Percentiles rank a stretch among this genome's conserved stretches.
phyloP scores from a whole-genome alignment of 2,888 invertebrate species.

The Alsophila aescularia region DNA sequence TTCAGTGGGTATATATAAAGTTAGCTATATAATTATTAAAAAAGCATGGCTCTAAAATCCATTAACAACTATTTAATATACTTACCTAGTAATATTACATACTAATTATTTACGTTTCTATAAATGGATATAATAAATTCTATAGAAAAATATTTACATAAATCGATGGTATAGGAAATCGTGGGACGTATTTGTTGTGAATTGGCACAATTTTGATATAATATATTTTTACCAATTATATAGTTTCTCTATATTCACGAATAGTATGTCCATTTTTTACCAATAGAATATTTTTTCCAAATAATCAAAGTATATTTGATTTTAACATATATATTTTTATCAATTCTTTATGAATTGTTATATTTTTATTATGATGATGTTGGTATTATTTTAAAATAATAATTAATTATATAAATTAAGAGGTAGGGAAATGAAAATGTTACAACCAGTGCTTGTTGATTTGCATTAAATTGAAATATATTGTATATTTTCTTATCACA shows the following conservation, averaged over 20 bases:
- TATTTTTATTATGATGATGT: no score
- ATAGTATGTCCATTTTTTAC: conserved; percentile 11
- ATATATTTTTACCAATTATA: conserved; percentile 27
- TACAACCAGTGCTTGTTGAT: no score
- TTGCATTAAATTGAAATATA: no score
- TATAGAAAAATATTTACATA: conserved; percentile 67
- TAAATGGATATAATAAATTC: conserved; percentile 60
- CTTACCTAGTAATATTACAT: conserved; percentile 31
- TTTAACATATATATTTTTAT: neutral
- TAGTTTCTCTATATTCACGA: conserved; percentile 7
- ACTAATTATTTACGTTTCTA: conserved; percentile 41
- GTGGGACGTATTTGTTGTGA: conserved; percentile 52
- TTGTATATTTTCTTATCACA: no score
- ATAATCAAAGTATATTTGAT: neutral
- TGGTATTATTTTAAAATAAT: no score
- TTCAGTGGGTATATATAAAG: no score
- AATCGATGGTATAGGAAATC: conserved; percentile 52
- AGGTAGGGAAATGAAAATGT: no score
- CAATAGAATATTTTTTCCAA: conserved; percentile 19
- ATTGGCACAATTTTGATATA: conserved; percentile 65
- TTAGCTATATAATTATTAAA: conserved; percentile 9
- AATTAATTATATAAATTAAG: no score
- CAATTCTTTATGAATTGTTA: neutral
- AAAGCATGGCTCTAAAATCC: conserved; percentile 23
- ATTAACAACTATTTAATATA: conserved; percentile 19